phyloP scores from a whole-genome alignment of 2,797 vertebrate genomes.

The Orestias chungarensis region DNA sequence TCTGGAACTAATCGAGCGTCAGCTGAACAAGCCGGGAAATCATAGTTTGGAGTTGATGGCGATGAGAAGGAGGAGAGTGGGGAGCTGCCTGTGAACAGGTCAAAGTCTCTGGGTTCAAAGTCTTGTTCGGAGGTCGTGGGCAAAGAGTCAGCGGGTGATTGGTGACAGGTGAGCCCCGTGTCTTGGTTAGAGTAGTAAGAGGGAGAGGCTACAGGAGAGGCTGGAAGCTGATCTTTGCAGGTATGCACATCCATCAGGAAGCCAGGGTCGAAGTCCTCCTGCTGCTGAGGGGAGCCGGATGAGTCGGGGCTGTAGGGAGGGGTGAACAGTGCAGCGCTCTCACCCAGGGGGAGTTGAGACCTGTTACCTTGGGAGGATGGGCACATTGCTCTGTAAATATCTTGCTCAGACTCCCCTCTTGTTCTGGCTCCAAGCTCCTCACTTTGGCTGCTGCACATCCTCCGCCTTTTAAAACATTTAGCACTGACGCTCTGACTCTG shows the following conservation, averaged over 20 bases:
- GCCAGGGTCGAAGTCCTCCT: constrained; percentile 56
- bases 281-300: constrained; percentile 63
- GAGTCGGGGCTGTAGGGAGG: constrained; percentile 79
- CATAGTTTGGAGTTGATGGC: constrained; percentile 38
- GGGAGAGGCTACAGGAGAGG: constrained; percentile 64
- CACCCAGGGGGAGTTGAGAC: constrained; percentile 50
- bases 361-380: constrained; percentile 25
- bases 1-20: constrained; percentile 73
- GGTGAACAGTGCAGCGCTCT: constrained; percentile 60
- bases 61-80: constrained; percentile 41
- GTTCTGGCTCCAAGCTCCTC: constrained; percentile 49
- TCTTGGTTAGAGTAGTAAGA: constrained; percentile 59
- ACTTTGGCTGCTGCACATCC: constrained; percentile 36
- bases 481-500: constrained; percentile 22
- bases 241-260: constrained; percentile 64
- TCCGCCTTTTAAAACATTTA: constrained; percentile 64
- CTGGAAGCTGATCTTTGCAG: constrained; percentile 58
- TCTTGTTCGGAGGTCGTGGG: constrained; percentile 22
- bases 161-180: constrained; percentile 44
- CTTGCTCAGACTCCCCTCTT: constrained; percentile 37
- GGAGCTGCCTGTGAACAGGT: constrained; percentile 10
- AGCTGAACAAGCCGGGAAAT: constrained; percentile 50
- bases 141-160: constrained; percentile 41
- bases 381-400: constrained; percentile 10
- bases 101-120: constrained; percentile 50